A percentile compares a stretch with the other conserved stretches of the same genome.
Evolutionary conservation across 2,888 invertebrate genomes (phyloP).

Genomic region (Pyrocoelia pectoralis): DNA sequence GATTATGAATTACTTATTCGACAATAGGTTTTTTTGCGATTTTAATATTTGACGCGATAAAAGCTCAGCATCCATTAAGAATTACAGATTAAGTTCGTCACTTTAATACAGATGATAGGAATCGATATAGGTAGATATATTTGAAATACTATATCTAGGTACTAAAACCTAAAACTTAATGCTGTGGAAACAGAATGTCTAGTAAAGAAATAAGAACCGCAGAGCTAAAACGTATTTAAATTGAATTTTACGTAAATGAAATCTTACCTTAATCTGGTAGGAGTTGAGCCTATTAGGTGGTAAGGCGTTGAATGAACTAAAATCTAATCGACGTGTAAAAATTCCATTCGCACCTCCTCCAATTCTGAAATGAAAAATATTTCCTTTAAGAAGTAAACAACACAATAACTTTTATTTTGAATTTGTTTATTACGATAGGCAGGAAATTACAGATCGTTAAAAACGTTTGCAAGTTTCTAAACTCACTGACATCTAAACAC

Average conservation of each 20-base stretch:
- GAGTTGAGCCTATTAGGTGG: slow-evolving; percentile 97
- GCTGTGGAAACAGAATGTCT: too few species aligned
- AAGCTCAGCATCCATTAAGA: too few species aligned
- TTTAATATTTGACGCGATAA: too few species aligned
- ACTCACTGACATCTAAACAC: neutral
- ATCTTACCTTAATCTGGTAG: slow-evolving; percentile 96
- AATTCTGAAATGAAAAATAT: slow-evolving; percentile 68
- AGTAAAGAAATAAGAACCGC: too few species aligned
- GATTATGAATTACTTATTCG: too few species aligned
- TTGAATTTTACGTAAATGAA: neutral
- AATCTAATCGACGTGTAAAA: slow-evolving; percentile 91
- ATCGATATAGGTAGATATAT: too few species aligned
- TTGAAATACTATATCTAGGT: too few species aligned
- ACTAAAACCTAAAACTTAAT: too few species aligned
- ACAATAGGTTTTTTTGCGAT: too few species aligned
- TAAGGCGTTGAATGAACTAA: slow-evolving; percentile 92
- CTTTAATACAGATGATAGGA: too few species aligned
- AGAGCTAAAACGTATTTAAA: too few species aligned
- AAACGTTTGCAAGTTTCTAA: slow-evolving; percentile 4
- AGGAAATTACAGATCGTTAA: slow-evolving; percentile 7
- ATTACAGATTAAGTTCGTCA: too few species aligned
- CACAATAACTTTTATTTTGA: neutral
- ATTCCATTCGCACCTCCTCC: slow-evolving; percentile 91
- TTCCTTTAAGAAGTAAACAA: neutral
- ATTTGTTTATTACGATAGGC: neutral